Base-by-base conservation (phyloP, 2,797 vertebrate genomes). In the Schizothorax lantsangensis region DNA sequence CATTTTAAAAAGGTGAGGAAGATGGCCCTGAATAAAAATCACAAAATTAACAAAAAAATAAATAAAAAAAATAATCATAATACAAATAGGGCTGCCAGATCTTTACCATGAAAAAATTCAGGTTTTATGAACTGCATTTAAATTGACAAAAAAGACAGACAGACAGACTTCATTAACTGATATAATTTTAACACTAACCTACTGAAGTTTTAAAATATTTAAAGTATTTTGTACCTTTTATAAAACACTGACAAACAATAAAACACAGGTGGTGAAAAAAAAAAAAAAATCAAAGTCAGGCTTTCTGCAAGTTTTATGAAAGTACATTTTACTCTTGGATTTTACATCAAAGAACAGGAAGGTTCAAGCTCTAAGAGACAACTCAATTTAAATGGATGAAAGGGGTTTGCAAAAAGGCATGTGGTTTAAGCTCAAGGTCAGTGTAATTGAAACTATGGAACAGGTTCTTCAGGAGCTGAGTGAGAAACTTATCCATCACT, bases 401-500 rank as follows among this genome's bases (percentile, higher is more conserved):
- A 86, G 64, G 59, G 36, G 8, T n/a, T 79, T 86, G 78, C 23
- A 71, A 33, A 66, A n/a, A 82, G 59, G 52, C 71, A 79, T 3
- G 10, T n/a, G 5, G 75, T 38, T 77, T 74, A 33, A 33, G 36
- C 75, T 87, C 69, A 89, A 90, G 87, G 89, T 91, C 89, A 78
- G 79, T 71, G 82, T 90, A 90, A 89, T 88, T 89, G 87, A 91
- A 90, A 85, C 38, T 72, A 47, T 84, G 71, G 23, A 88, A 72
- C n/a, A 36, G n/a, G 45, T 71, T 75, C 66, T 71, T 33, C 68
- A 66, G 62, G 79, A 88, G 78, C 64, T 10, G 66, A 86, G 26
- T 30, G 54, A 87, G 79, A 52, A 86, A 79, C 91, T 90, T 89
- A 90, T 88, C 88, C 80, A 87, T 93, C 89, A 73, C 54, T 90